Evolutionary conservation across 2,888 invertebrate genomes (phyloP).

Genomic region (Brassicogethes aeneus): DNA sequence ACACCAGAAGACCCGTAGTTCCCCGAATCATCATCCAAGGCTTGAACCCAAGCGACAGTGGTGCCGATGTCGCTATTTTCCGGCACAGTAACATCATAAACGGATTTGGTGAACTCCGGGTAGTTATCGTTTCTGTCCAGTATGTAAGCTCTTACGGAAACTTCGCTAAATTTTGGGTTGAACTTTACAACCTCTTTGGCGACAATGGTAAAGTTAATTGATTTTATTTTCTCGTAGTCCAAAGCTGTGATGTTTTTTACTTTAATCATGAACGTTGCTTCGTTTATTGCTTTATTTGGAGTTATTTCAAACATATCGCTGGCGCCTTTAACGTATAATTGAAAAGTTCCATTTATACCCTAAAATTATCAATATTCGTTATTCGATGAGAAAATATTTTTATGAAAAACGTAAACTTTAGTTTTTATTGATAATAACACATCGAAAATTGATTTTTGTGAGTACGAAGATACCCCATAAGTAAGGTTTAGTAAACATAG

Average conservation of each 20-base stretch:
- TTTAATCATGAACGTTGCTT: conserved; percentile 80
- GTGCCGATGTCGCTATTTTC: conserved; percentile 80
- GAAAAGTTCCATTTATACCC: conserved; percentile 89
- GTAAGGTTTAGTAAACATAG: too few species aligned
- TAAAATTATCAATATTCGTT: too few species aligned
- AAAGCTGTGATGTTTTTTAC: conserved; percentile 73
- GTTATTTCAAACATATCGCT: conserved; percentile 81
- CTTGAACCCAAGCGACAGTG: conserved; percentile 75
- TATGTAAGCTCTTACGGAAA: conserved; percentile 73
- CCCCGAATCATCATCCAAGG: conserved; percentile 79
- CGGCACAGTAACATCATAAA: conserved; percentile 65
- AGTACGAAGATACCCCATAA: too few species aligned
- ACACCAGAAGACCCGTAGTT: conserved; percentile 80
- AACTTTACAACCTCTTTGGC: conserved; percentile 73
- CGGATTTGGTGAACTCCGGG: conserved; percentile 71
- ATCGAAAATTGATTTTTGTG: too few species aligned
- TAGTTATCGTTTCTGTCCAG: conserved; percentile 88
- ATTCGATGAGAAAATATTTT: conserved; percentile 4
- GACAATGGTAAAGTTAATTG: conserved; percentile 75
- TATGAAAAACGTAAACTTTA: too few species aligned
- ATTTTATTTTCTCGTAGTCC: conserved; percentile 73
- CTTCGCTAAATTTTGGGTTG: conserved; percentile 65
- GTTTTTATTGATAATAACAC: too few species aligned
- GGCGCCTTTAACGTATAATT: conserved; percentile 66
- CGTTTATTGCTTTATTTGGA: conserved; percentile 78